Evolutionary conservation across 2,888 invertebrate genomes (phyloP).

Genomic region (Orthosia incerta): DNA sequence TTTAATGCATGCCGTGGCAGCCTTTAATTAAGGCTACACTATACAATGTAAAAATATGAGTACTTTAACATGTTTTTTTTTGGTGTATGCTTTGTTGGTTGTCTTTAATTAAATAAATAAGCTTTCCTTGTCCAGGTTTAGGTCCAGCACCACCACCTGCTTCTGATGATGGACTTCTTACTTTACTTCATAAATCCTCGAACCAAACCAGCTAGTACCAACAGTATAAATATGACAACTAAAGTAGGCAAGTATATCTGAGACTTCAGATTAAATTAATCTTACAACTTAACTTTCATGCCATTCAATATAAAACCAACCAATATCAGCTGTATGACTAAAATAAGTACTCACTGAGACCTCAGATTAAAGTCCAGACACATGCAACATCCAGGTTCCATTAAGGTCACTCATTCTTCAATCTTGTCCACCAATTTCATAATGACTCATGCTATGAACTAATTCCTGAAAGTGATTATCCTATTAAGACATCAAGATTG

Average conservation of each 20-base stretch:
- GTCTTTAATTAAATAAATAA: too few relatives aligned
- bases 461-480: conserved; percentile 60
- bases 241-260: background rate
- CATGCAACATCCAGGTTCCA: conserved; percentile 46
- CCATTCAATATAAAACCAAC: background rate
- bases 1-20: too few relatives aligned
- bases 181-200: too few relatives aligned
- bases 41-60: too few relatives aligned
- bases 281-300: background rate
- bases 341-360: background rate
- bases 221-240: background rate
- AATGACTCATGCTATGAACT: conserved; percentile 19
- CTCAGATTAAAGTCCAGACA: conserved; percentile 25
- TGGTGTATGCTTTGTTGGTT: too few relatives aligned
- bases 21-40: too few relatives aligned
- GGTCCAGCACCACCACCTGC: too few relatives aligned
- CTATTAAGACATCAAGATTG: conserved; percentile 60
- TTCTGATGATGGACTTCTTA: too few relatives aligned
- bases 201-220: background rate
- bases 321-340: background rate
- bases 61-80: too few relatives aligned
- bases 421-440: conserved; percentile 52
- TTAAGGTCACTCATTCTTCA: conserved; percentile 53
- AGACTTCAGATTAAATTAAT: background rate
- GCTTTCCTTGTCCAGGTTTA: too few relatives aligned